Base-by-base conservation (phyloP, 53 echinoderm and acorn worm genomes). In the Arbacia lixula region DNA sequence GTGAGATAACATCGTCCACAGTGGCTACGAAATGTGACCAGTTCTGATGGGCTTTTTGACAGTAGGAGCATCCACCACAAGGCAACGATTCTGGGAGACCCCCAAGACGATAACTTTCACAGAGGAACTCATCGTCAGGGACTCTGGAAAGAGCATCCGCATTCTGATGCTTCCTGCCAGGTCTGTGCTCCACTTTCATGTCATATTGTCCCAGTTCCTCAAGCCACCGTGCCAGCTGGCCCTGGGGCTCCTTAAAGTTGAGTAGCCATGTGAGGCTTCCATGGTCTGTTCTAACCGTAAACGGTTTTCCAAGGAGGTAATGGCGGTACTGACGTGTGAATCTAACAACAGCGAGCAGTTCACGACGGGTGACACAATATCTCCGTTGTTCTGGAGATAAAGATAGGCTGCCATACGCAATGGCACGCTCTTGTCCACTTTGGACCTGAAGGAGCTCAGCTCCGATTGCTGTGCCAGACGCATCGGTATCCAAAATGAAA, bases 121-220 rank as follows among this genome's bases (percentile, higher is more conserved):
- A 87, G 14, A 32, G 3, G 24, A 8, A 4, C 27, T 29, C 63
- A 61, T 54, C 36, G 8, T 71, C 84, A 8, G 91, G 74, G 3
- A 58, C 35, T 1, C 88, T 60, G 12, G 88, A 91, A 36, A 91
- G 60, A 8, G 91, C 85, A 68, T 91, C 88, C 3, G 91, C 91
- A 60, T 91, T 89, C 19, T 19, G 14, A 41, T 89, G 76, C 34
- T 53, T 39, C 71, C 53, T 73, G 11, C 89, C 85, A 6, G 25
- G 52, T 30, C 85, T 42, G 51, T 76, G 66, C 40, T 88, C 56
- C 1, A 88, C 31, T 2, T 24, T 35, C 54, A 89, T 63, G 63
- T 89, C 61, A 50, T 89, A 89, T 35, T 88, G 89, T 20, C 89
- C 63, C 4, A 88, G 50, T 14, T 84, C 87, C 49, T 87, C 88